phyloP scores from a whole-genome alignment of 2,113 vertebrate species.

The Furnarius figulus region DNA sequence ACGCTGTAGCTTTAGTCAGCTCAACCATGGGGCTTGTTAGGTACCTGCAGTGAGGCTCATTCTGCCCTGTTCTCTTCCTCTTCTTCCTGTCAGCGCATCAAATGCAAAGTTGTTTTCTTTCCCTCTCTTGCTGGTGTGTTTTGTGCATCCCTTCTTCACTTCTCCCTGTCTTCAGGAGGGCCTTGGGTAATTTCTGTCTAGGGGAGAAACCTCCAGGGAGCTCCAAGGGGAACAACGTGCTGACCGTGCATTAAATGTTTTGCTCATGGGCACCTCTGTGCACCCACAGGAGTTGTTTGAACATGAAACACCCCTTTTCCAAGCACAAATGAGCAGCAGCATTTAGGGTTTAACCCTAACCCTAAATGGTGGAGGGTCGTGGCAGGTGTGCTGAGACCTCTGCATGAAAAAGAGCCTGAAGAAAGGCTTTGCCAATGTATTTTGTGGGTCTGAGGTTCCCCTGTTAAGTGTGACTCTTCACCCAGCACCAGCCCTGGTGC shows the following conservation, averaged over 20 bases:
- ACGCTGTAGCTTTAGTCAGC: neutral
- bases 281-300: neutral
- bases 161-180: neutral
- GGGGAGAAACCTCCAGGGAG: neutral
- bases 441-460: neutral
- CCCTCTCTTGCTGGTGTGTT: neutral
- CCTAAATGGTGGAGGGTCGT: neutral
- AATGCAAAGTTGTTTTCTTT: neutral
- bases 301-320: neutral
- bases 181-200: neutral
- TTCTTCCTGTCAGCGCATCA: neutral
- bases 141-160: neutral
- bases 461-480: neutral
- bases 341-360: too few relatives aligned
- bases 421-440: neutral
- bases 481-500: neutral
- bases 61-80: neutral
- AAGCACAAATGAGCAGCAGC: neutral
- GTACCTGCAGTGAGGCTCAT: neutral
- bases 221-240: neutral
- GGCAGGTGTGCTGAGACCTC: neutral
- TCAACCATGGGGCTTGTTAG: neutral
- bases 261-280: neutral
- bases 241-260: neutral
- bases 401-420: neutral